Evolutionary conservation across 2,113 vertebrate species (phyloP).

Genomic region (Xiphophorus maculatus): DNA sequence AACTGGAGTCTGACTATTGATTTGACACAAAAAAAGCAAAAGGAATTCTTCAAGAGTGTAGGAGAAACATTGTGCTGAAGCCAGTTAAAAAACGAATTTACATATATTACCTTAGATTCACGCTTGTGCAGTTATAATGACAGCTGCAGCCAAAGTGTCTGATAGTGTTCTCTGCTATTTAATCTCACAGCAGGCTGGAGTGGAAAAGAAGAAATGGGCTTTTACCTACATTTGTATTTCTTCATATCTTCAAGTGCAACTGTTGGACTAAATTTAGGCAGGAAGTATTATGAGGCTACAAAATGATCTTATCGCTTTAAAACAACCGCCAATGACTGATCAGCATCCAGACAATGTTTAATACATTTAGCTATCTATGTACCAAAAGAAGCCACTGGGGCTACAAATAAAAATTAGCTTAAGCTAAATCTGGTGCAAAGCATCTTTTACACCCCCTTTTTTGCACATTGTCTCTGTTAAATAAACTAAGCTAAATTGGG

Average conservation of each 20-base stretch:
- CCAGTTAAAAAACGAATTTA: constrained; percentile 26
- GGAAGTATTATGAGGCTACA: background rate
- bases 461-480: too few relatives aligned
- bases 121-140: constrained; percentile 15
- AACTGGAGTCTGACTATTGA: constrained; percentile 30
- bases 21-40: background rate
- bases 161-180: constrained; percentile 26
- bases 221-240: background rate
- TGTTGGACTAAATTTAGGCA: background rate
- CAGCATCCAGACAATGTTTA: constrained; percentile 20
- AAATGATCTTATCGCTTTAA: background rate
- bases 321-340: constrained; percentile 19
- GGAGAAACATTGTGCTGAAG: background rate
- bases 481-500: too few relatives aligned
- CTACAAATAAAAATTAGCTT: background rate
- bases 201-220: background rate
- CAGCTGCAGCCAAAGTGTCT: constrained; percentile 6
- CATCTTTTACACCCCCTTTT: too few relatives aligned
- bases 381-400: background rate
- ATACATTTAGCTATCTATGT: constrained; percentile 9
- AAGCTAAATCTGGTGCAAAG: too few relatives aligned
- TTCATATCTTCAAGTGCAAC: background rate
- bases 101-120: constrained; percentile 7
- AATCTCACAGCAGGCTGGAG: constrained; percentile 6
- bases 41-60: background rate